Evolutionary conservation across 2,797 vertebrate species (phyloP).

Genomic region (Masticophis lateralis): DNA sequence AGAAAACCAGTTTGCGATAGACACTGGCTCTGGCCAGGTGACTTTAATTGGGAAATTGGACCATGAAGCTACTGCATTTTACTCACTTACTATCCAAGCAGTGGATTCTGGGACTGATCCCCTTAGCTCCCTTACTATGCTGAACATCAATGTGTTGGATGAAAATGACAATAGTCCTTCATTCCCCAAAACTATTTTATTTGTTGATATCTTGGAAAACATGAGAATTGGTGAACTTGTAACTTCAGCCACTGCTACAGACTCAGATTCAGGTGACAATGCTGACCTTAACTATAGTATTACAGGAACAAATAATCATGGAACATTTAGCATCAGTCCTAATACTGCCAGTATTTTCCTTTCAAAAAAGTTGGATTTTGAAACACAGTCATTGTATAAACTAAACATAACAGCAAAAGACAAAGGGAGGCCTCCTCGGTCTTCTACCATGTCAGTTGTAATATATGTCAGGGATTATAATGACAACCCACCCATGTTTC

Average conservation of each 20-base stretch:
- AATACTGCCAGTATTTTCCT: conserved; percentile 96
- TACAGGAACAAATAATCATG: conserved; percentile 89
- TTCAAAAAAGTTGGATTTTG: conserved; percentile 91
- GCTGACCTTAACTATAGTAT: conserved; percentile 94
- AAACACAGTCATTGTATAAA: conserved; percentile 91
- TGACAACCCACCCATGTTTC: conserved; percentile 92
- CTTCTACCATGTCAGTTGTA: conserved; percentile 88
- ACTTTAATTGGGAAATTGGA: conserved; percentile 88
- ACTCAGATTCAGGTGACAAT: conserved; percentile 90
- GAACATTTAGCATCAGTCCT: conserved; percentile 94
- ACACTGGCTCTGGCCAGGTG: conserved; percentile 85
- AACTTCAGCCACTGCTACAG: conserved; percentile 89
- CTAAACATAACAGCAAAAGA: conserved; percentile 94
- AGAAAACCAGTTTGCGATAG: conserved; percentile 86
- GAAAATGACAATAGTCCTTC: conserved; percentile 96
- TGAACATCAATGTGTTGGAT: conserved; percentile 89
- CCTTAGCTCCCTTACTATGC: conserved; percentile 87
- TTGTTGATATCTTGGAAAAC: conserved; percentile 92
- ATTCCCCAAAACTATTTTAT: conserved; percentile 86
- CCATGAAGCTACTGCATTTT: conserved; percentile 87
- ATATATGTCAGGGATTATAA: conserved; percentile 96
- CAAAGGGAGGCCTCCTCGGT: conserved; percentile 86
- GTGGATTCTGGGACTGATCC: conserved; percentile 81
- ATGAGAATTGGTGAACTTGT: conserved; percentile 96
- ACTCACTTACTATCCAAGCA: conserved; percentile 88